Conservation (phyloP, 2,797 vertebrate genomes). For the Psittacula derbiana region DNA sequence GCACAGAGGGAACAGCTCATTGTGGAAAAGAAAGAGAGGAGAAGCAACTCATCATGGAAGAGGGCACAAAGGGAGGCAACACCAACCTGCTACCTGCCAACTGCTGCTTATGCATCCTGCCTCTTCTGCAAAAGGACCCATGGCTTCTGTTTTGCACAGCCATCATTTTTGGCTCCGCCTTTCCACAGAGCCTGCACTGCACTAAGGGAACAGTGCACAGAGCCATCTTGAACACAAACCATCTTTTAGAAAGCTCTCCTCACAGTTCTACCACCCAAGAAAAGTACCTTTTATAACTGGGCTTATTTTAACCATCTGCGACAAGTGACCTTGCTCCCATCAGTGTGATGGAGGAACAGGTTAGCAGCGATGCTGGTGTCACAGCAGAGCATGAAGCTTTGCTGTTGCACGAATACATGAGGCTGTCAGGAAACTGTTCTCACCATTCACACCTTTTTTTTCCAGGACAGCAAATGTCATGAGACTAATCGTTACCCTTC, state of each 20-base stretch:
- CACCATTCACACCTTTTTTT: background rate
- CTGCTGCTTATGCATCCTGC: background rate
- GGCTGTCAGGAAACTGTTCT: background rate
- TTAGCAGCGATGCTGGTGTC: background rate
- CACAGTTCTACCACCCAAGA: background rate
- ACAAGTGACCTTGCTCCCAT: background rate
- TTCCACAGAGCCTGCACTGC: background rate
- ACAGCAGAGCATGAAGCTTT: background rate
- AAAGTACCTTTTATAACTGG: background rate
- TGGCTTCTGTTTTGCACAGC: background rate
- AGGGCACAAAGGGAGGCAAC: background rate
- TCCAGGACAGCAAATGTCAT: background rate
- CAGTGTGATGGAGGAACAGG: background rate
- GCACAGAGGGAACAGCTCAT: rapidly evolving
- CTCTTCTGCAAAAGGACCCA: background rate
- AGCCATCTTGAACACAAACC: background rate
- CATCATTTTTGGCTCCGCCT: background rate
- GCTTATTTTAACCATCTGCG: constrained; percentile 1
- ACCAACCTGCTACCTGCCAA: background rate
- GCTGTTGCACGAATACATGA: background rate
- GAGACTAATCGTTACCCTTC: background rate
- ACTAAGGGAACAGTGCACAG: background rate
- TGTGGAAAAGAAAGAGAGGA: background rate
- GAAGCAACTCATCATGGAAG: background rate
- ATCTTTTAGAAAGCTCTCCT: background rate